Base-by-base conservation (phyloP, 2,113 vertebrate genomes). In the Tupaia chinensis region DNA sequence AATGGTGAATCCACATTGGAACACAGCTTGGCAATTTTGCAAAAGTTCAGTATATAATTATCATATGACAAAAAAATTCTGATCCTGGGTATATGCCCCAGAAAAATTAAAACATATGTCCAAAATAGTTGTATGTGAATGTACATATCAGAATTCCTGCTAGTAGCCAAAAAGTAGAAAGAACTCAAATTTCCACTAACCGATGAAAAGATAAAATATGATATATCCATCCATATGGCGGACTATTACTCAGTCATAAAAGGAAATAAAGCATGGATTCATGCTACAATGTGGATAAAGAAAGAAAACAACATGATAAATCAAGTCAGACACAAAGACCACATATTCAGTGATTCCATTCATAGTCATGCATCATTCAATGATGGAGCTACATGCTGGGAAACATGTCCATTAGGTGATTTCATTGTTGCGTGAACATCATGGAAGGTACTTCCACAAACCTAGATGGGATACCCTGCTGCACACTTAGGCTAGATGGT, bases 31-130 rank as follows among this genome's bases (percentile, higher is more conserved):
- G 9, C 22, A 80, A 16, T 65, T 70, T 20, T 74, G 89, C 66
- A 87, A 74, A 95, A 34, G 32, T 66, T 80, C 89, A 94, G 66
- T 60, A 54, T 16, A 89, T 20, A 92, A 78, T 86, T 61, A 44
- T 60, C 23, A 7, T 22, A 15, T 22, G 34, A 69, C 17, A 3
- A 12, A 82, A 65, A 11, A 72, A 63, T 82, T 79, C 34, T 23
- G 72, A 12, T 69, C 4, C 34, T 81, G 58, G 23, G 56, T 85
- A 81, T 32, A 63, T 29, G 19, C 1, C 16, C 20, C 13, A 34
- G 70, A 65, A 54, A 91, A 92, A 72, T 32, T 34, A 89, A 84
- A 74, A 56, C n/a, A 72, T 61, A 2, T 29, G 4, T 72, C 22
- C 22, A 63, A 34, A 79, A 53, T 1, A 15, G 29, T 3, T 68